These are phyloP conservation scores for Toxotes lorentzi DNA, from an alignment of 2,797 vertebrate species.

Conservation along the genomic window DNA sequence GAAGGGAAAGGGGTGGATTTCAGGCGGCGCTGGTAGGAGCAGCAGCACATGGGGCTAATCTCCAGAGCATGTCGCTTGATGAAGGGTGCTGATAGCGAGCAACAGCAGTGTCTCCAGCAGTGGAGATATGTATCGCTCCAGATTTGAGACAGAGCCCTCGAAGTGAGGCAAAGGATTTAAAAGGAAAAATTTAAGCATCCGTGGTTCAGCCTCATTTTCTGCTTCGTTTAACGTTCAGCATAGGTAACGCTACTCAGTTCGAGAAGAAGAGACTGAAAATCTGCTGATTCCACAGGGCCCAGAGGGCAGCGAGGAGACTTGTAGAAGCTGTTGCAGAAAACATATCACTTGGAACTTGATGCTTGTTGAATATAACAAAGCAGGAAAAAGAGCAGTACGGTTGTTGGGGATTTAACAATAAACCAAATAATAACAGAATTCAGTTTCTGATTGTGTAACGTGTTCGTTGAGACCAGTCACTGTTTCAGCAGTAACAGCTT, in stretches of 20 bases:
- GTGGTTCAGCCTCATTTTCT: conserved; percentile 53
- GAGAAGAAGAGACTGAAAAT: conserved; percentile 14
- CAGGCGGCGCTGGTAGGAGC: conserved; percentile 53
- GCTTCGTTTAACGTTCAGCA: conserved; percentile 35
- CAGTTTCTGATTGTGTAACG: not conserved
- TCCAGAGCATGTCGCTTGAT: conserved; percentile 72
- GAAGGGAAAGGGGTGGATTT: conserved; percentile 52
- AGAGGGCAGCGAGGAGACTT: not conserved
- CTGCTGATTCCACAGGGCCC: not conserved
- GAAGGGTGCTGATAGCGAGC: conserved; percentile 71
- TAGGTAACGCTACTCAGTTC: conserved; percentile 19
- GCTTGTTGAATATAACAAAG: not conserved
- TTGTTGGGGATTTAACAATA: not conserved
- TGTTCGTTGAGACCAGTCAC: not conserved
- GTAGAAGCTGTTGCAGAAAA: not conserved
- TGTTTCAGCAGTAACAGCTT: not conserved
- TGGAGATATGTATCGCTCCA: conserved; percentile 71
- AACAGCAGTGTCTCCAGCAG: conserved; percentile 55
- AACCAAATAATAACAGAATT: not conserved
- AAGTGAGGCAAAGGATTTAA: conserved; percentile 65
- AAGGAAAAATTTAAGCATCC: conserved; percentile 47
- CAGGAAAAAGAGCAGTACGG: not conserved
- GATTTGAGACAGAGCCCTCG: conserved; percentile 64
- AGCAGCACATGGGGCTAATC: conserved; percentile 68
- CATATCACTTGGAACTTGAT: not conserved